phyloP scores from a whole-genome alignment of 2,797 vertebrate genomes.

The Chromobotia macracanthus region DNA sequence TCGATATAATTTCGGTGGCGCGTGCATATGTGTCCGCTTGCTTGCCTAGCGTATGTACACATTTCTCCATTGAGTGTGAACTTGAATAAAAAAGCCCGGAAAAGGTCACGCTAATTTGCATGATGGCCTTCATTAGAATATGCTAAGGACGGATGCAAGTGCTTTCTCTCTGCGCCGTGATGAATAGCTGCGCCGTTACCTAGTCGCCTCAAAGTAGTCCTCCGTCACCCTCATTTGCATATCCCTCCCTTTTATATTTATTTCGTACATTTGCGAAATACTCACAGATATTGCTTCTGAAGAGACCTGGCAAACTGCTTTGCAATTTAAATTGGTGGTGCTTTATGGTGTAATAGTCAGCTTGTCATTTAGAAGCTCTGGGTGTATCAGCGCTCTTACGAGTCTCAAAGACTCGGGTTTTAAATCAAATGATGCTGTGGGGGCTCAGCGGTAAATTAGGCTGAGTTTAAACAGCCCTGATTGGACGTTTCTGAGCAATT shows the following conservation, averaged over 20 bases:
- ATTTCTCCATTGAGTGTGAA: conserved; percentile 71
- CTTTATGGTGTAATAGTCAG: conserved; percentile 60
- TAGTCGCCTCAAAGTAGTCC: conserved; percentile 91
- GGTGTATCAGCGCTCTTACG: conserved; percentile 57
- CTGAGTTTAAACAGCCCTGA: conserved; percentile 42
- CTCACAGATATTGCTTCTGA: conserved; percentile 78
- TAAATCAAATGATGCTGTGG: conserved; percentile 65
- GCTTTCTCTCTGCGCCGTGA: conserved; percentile 92
- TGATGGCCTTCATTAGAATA: conserved; percentile 99
- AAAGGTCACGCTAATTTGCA: conserved; percentile 98
- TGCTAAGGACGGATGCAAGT: conserved; percentile 93
- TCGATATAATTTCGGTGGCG: conserved; percentile 32
- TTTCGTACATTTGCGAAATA: conserved; percentile 73
- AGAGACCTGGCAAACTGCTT: conserved; percentile 75
- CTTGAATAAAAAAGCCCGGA: conserved; percentile 78
- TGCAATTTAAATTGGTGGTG: conserved; percentile 77
- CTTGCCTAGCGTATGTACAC: conserved; percentile 58
- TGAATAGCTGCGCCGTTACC: conserved; percentile 96
- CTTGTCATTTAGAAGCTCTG: conserved; percentile 63
- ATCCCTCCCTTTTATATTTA: conserved; percentile 75
- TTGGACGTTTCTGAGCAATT: conserved; percentile 35
- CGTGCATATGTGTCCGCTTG: not conserved
- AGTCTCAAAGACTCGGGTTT: conserved; percentile 59
- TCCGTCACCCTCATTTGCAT: conserved; percentile 97
- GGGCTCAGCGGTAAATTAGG: conserved; percentile 47